These are phyloP conservation scores for Phyllopteryx taeniolatus DNA, from an alignment of 2,113 vertebrate genomes.

Conservation along the genomic window DNA sequence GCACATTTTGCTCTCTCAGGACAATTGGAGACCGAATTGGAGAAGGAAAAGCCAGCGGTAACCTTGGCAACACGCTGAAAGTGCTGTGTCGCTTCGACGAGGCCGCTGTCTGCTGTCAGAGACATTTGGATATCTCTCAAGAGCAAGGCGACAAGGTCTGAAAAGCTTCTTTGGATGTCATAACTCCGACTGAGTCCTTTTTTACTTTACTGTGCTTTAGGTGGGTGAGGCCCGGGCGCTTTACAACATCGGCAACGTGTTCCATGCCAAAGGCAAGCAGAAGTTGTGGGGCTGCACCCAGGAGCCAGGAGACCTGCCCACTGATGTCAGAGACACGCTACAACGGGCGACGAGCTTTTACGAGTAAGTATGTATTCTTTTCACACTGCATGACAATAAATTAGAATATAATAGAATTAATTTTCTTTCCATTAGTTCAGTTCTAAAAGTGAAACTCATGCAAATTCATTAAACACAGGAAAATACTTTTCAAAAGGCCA, in stretches of 20 bases:
- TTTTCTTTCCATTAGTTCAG: no score
- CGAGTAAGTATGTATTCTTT: constrained; percentile 87
- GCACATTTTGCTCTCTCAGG: constrained; percentile 60
- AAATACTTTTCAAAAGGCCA: no score
- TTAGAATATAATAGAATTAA: neutral
- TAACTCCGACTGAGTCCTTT: neutral
- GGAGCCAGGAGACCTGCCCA: constrained; percentile 83
- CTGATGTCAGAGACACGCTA: constrained; percentile 83
- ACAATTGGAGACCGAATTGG: constrained; percentile 94
- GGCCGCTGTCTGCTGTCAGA: constrained; percentile 89
- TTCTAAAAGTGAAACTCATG: neutral
- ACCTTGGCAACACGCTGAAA: constrained; percentile 94
- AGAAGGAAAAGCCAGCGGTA: constrained; percentile 95
- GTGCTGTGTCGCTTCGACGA: constrained; percentile 92
- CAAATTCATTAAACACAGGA: neutral
- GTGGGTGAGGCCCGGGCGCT: constrained; percentile 91
- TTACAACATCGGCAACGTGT: constrained; percentile 95
- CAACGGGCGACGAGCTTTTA: constrained; percentile 89
- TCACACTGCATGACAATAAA: neutral
- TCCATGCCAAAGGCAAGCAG: constrained; percentile 95
- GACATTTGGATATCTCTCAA: constrained; percentile 93
- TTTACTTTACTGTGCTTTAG: constrained; percentile 53
- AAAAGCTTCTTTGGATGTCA: neutral
- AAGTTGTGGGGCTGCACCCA: constrained; percentile 83
- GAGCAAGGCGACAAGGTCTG: constrained; percentile 94